A percentile compares a stretch with the other conserved stretches of the same genome.
Evolutionary conservation across 1,140 invertebrate genomes (phyloP).

Genomic region (Drosophila pandora): DNA sequence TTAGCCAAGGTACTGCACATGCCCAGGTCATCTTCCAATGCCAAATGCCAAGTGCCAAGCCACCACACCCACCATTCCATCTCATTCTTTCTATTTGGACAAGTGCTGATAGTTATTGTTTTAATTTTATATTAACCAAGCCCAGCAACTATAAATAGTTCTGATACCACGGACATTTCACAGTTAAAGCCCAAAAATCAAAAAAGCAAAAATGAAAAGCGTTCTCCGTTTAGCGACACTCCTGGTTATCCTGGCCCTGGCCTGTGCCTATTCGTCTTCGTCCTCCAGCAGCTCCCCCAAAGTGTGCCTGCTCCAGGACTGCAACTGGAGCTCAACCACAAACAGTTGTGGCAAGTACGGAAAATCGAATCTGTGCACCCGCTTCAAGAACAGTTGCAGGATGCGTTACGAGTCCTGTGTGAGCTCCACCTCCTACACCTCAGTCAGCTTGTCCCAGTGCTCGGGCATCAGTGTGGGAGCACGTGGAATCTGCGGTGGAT

Average conservation of each 20-base stretch:
- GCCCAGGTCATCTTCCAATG: constrained; percentile 25
- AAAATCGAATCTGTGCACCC: constrained; percentile 62
- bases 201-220: constrained; percentile 32
- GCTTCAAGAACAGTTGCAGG: constrained; percentile 54
- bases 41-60: constrained; percentile 14
- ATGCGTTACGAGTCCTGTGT: constrained; percentile 47
- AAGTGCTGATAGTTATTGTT: constrained; percentile 10
- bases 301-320: constrained; percentile 45
- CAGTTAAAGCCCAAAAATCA: neutral
- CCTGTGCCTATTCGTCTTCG: neutral
- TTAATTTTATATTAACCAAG: constrained; percentile 2
- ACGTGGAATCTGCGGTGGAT: constrained; percentile 38
- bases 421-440: constrained; percentile 29
- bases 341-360: constrained; percentile 55
- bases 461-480: constrained; percentile 33
- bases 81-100: constrained; percentile 15
- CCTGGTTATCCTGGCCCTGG: constrained; percentile 19
- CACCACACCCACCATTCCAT: neutral
- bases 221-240: constrained; percentile 32
- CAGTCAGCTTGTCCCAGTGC: constrained; percentile 33
- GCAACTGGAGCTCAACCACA: constrained; percentile 20
- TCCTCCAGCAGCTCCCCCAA: constrained; percentile 18
- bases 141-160: constrained; percentile 39
- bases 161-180: constrained; percentile 5
- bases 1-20: constrained; percentile 1